Conservation (phyloP, 2,797 vertebrate species). For the Catostomus latipinnis region DNA sequence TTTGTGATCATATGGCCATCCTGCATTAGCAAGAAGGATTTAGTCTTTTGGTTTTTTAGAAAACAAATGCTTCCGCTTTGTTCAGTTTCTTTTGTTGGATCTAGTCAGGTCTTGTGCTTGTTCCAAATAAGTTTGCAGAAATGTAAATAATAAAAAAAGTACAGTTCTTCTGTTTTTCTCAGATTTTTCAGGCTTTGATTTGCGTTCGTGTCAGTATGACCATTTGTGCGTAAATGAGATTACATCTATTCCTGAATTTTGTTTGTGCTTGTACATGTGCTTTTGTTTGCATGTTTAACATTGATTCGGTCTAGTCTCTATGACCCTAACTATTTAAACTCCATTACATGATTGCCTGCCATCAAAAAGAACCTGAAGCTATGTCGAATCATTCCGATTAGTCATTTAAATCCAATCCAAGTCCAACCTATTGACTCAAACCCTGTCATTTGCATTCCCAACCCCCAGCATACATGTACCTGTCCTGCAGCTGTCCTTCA, state of each 20-base stretch:
- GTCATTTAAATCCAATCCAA: slow-evolving; percentile 60
- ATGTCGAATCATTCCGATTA: slow-evolving; percentile 42
- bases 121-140: background rate
- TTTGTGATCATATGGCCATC: slow-evolving; percentile 34
- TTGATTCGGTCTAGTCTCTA: slow-evolving; percentile 56
- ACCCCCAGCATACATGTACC: slow-evolving; percentile 39
- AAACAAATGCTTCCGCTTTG: slow-evolving; percentile 31
- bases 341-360: slow-evolving; percentile 60
- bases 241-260: background rate
- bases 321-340: slow-evolving; percentile 59
- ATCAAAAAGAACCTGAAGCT: slow-evolving; percentile 47
- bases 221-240: background rate
- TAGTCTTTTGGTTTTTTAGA: slow-evolving; percentile 20
- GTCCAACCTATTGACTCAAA: slow-evolving; percentile 48
- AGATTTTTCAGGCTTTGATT: background rate
- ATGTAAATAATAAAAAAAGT: slow-evolving; percentile 2
- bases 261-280: slow-evolving; percentile 18
- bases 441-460: slow-evolving; percentile 58
- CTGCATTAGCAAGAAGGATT: slow-evolving; percentile 41
- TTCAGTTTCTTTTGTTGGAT: slow-evolving; percentile 1
- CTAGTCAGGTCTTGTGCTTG: background rate
- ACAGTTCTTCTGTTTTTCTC: slow-evolving; percentile 25
- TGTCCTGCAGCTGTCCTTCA: background rate
- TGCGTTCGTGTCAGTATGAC: slow-evolving; percentile 1
- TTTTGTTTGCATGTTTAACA: slow-evolving; percentile 47